A percentile compares a stretch with the other conserved stretches of the same genome.
Evolutionary conservation across 2,797 vertebrate species (phyloP).

Genomic region (Phoxinus dragarum): DNA sequence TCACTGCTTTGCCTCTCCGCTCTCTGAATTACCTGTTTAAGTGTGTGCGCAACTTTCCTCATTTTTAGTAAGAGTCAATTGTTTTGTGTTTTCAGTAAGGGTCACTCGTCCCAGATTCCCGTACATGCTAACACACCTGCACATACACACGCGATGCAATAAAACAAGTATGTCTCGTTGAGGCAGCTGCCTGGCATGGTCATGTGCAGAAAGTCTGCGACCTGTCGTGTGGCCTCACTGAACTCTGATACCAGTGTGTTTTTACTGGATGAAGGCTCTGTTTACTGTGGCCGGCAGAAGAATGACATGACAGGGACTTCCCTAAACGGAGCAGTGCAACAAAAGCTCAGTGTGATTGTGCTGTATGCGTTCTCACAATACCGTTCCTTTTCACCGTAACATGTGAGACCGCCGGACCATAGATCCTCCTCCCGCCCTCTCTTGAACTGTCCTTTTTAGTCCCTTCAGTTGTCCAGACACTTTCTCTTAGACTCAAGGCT

Average conservation of each 20-base stretch:
- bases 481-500: neutral
- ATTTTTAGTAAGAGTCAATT: neutral
- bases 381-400: slow-evolving; percentile 21
- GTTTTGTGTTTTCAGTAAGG: slow-evolving; percentile 2
- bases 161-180: slow-evolving; percentile 6
- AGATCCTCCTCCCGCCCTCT: neutral
- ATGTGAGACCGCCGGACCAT: slow-evolving; percentile 36
- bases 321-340: slow-evolving; percentile 47
- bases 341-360: slow-evolving; percentile 37
- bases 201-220: slow-evolving; percentile 19
- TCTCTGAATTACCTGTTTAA: slow-evolving; percentile 1
- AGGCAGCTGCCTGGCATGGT: slow-evolving; percentile 35
- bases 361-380: neutral
- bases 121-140: slow-evolving; percentile 20
- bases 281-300: slow-evolving; percentile 52
- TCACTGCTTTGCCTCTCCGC: slow-evolving; percentile 52
- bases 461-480: neutral
- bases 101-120: slow-evolving; percentile 4
- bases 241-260: slow-evolving; percentile 49
- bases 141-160: slow-evolving; percentile 28
- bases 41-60: neutral
- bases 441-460: neutral
- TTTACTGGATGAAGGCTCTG: slow-evolving; percentile 46
- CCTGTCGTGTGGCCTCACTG: slow-evolving; percentile 36
- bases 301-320: slow-evolving; percentile 53